These are phyloP conservation scores for Bryconaethiops microstoma DNA, from an alignment of 2,797 vertebrate species.

Conservation along the genomic window DNA sequence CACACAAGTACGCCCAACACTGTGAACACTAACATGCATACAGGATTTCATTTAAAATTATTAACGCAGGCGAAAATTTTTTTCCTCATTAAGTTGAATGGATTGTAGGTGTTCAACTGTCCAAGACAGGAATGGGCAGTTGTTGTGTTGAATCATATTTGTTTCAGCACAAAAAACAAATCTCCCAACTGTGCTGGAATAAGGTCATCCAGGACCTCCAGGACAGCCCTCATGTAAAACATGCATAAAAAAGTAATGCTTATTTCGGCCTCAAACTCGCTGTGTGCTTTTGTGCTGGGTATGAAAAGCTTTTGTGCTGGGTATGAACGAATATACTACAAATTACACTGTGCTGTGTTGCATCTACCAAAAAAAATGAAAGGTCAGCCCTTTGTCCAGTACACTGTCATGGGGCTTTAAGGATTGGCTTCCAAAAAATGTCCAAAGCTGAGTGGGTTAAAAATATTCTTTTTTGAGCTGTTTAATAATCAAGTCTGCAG, in stretches of 20 bases:
- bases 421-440: too few relatives aligned
- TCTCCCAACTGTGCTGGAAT: neutral
- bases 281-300: too few relatives aligned
- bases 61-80: too few relatives aligned
- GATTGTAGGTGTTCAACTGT: too few relatives aligned
- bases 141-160: too few relatives aligned
- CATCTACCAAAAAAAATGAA: neutral
- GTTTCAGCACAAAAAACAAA: neutral
- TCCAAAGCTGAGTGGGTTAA: neutral
- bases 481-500: neutral
- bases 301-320: neutral
- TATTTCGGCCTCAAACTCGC: neutral
- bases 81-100: too few relatives aligned
- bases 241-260: neutral
- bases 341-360: neutral
- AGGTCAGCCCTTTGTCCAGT: neutral
- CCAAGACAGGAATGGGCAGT: too few relatives aligned
- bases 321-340: neutral
- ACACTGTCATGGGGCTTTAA: neutral
- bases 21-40: too few relatives aligned
- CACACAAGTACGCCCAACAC: too few relatives aligned
- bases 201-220: neutral
- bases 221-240: neutral
- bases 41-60: too few relatives aligned
- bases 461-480: neutral